A percentile compares a stretch with the other conserved stretches of the same genome.
Conservation (phyloP, 2,113 vertebrate species). For the Shinisaurus crocodilurus region DNA sequence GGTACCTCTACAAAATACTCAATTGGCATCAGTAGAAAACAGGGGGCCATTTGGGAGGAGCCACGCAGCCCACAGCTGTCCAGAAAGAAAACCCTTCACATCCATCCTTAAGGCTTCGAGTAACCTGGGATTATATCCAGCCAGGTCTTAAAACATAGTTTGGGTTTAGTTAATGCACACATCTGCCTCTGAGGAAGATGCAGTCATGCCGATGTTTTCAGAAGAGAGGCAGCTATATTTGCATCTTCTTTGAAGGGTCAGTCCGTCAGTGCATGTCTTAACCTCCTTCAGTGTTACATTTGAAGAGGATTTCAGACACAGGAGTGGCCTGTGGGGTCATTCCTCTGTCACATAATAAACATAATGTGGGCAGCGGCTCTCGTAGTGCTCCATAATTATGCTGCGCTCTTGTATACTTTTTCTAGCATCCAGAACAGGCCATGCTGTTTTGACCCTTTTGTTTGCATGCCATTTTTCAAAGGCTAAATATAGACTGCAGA, state of each 20-base stretch:
- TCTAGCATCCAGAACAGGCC: neutral
- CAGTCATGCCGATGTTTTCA: neutral
- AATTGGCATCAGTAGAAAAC: neutral
- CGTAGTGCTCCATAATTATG: neutral
- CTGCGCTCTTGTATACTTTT: neutral
- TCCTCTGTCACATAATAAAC: neutral
- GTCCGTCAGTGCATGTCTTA: neutral
- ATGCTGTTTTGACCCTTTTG: constrained; percentile 18
- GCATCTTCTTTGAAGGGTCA: neutral
- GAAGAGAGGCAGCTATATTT: neutral
- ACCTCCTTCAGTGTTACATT: neutral
- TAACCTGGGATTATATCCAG: neutral
- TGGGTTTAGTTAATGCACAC: neutral
- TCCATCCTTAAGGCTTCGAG: neutral
- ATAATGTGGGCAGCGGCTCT: neutral
- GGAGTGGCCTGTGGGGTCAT: neutral
- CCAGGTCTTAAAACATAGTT: neutral
- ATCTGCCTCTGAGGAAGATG: neutral
- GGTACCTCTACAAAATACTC: neutral
- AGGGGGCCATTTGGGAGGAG: neutral
- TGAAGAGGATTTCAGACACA: neutral
- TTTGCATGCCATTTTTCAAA: neutral
- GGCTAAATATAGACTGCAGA: constrained; percentile 14
- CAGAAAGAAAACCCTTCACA: neutral
- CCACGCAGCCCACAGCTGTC: neutral